phyloP scores from a whole-genome alignment of 2,113 vertebrate species.

The Morone saxatilis region DNA sequence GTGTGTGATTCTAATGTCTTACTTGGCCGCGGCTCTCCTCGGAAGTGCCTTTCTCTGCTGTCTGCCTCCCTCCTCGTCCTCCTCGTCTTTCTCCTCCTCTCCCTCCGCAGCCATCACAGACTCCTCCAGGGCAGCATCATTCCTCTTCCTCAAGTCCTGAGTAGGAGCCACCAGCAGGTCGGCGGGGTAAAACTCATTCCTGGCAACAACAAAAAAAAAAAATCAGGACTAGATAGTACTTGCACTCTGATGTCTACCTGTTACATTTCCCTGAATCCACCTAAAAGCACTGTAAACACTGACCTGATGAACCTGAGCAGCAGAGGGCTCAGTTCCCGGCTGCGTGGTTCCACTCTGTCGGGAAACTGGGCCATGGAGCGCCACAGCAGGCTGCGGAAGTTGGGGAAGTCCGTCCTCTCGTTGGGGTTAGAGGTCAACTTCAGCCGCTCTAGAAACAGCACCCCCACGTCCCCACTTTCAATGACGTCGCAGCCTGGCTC shows the following conservation, averaged over 20 bases:
- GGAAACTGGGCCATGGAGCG: conserved; percentile 90
- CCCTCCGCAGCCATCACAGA: conserved; percentile 63
- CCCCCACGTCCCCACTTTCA: conserved; percentile 81
- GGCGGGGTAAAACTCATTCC: conserved; percentile 94
- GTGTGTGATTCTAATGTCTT: conserved; percentile 60
- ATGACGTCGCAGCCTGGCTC: conserved; percentile 80
- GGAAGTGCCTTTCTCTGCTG: conserved; percentile 85
- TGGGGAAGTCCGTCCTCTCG: conserved; percentile 91
- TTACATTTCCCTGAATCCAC: neutral
- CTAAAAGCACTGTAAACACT: neutral
- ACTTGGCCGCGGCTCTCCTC: conserved; percentile 93
- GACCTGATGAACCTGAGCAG: conserved; percentile 95
- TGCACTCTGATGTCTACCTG: neutral
- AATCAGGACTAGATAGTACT: neutral
- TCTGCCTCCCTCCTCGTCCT: conserved; percentile 64
- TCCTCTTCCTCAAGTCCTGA: conserved; percentile 88
- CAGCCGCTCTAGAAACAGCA: conserved; percentile 88
- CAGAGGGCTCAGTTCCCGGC: conserved; percentile 93
- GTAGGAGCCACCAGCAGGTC: conserved; percentile 93
- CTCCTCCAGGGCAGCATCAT: conserved; percentile 54
- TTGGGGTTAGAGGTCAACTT: conserved; percentile 73
- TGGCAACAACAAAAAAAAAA: conserved; percentile 59
- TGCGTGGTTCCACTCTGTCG: conserved; percentile 92
- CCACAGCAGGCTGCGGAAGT: conserved; percentile 95
- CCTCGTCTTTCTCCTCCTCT: conserved; percentile 69